Conservation (phyloP, 2,113 vertebrate species). For the Leptodactylus fuscus region DNA sequence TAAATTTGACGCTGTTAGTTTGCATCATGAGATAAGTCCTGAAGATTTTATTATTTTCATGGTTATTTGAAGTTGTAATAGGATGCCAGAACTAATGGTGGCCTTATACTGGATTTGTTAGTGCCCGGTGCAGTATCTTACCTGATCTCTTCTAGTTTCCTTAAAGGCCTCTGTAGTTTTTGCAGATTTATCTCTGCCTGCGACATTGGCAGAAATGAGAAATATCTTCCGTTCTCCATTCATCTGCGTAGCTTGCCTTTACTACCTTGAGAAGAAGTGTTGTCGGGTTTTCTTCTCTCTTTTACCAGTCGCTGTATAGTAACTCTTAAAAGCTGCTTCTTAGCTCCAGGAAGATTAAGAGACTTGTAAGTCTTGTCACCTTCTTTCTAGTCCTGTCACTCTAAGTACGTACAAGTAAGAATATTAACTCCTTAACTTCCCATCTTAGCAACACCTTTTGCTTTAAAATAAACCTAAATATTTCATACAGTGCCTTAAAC, state of each 20-base stretch:
- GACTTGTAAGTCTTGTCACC: conserved; percentile 41
- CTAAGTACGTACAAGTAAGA: neutral
- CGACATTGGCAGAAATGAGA: neutral
- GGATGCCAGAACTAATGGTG: too few relatives aligned
- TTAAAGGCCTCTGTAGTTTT: neutral
- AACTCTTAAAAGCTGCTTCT: neutral
- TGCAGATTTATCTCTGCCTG: neutral
- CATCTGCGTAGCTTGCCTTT: neutral
- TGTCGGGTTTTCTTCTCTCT: neutral
- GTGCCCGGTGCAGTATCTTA: too few relatives aligned
- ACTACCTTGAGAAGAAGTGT: neutral
- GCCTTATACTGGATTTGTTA: too few relatives aligned
- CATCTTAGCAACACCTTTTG: neutral
- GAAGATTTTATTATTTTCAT: too few relatives aligned
- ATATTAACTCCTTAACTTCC: neutral
- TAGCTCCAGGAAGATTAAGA: conserved; percentile 32
- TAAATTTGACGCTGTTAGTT: too few relatives aligned
- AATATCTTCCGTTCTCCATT: neutral
- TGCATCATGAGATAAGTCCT: too few relatives aligned
- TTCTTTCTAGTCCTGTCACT: conserved; percentile 18
- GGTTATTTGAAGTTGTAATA: too few relatives aligned
- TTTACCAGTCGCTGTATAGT: neutral
- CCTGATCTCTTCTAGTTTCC: neutral
- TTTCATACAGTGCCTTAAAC: too few relatives aligned
- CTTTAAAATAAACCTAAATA: neutral